Evolutionary conservation across 2,797 vertebrate genomes (phyloP).

Genomic region (Pangasius sanitwongsei): DNA sequence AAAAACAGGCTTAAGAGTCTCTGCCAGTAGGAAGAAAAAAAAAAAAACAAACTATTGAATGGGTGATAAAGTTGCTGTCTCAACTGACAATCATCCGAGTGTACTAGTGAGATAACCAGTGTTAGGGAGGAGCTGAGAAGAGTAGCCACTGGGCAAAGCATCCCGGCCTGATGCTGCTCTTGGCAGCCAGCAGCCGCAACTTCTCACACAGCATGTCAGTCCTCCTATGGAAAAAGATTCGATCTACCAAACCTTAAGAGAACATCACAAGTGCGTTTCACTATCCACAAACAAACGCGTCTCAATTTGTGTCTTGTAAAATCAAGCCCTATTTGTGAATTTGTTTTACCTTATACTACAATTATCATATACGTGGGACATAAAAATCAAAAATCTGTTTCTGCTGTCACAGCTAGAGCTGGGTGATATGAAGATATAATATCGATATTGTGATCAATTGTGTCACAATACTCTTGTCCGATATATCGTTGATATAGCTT

Average conservation of each 20-base stretch:
- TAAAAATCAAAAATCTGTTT: neutral
- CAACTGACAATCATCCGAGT: conserved; percentile 56
- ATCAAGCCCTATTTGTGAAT: neutral
- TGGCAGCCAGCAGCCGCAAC: neutral
- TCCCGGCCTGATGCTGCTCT: conserved; percentile 33
- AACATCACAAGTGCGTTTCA: neutral
- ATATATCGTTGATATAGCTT: neutral
- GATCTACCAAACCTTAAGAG: neutral
- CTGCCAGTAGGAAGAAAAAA: neutral
- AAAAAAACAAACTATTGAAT: conserved; percentile 39
- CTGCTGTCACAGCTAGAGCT: neutral
- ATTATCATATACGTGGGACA: neutral
- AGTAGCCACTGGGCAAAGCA: conserved; percentile 15
- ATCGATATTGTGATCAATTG: neutral
- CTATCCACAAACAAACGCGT: neutral
- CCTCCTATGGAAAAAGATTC: neutral
- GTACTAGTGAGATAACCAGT: conserved; percentile 44
- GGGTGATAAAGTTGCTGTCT: conserved; percentile 53
- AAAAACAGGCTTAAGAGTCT: conserved; percentile 37
- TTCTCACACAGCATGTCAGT: conserved; percentile 16
- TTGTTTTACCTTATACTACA: neutral
- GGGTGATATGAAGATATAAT: neutral
- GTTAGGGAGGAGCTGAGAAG: conserved; percentile 36
- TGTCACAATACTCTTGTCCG: neutral
- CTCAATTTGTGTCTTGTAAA: neutral